Evolutionary conservation across 2,888 invertebrate species (phyloP).

Genomic region (Drosophila helvetica): DNA sequence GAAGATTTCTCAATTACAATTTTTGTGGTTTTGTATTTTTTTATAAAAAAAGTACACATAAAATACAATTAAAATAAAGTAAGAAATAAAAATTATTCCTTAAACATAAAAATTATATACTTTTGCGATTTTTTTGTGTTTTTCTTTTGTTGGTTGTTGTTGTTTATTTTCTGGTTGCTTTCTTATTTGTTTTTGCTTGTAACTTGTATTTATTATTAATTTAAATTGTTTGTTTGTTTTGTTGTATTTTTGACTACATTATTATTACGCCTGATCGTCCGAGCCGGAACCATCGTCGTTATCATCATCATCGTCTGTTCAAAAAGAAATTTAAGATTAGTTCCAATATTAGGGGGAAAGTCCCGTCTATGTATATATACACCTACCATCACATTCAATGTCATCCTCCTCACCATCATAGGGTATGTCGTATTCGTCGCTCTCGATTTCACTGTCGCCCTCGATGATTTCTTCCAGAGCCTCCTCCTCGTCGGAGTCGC

Average conservation of each 20-base stretch:
- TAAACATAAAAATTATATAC: conserved; percentile 82
- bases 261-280: conserved; percentile 84
- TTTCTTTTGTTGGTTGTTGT: conserved; percentile 77
- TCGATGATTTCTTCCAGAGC: conserved; percentile 80
- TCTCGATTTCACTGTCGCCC: conserved; percentile 83
- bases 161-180: conserved; percentile 72
- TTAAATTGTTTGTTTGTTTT: conserved; percentile 75
- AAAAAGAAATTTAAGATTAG: conserved; percentile 15
- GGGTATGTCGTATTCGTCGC: conserved; percentile 83
- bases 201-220: conserved; percentile 80
- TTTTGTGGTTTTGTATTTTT: conserved; percentile 75
- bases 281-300: conserved; percentile 83
- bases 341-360: background rate
- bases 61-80: conserved; percentile 83
- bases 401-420: conserved; percentile 83
- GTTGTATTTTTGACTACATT: conserved; percentile 83
- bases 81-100: conserved; percentile 84
- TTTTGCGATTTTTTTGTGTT: conserved; percentile 79
- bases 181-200: conserved; percentile 73
- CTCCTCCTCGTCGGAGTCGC: conserved; percentile 82
- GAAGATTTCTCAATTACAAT: conserved; percentile 64
- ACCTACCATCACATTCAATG: conserved; percentile 81
- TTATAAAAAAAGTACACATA: conserved; percentile 83
- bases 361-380: background rate
- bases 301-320: conserved; percentile 82